Evolutionary conservation across 1,140 invertebrate species (phyloP).

Genomic region (Caerostris extrusa): DNA sequence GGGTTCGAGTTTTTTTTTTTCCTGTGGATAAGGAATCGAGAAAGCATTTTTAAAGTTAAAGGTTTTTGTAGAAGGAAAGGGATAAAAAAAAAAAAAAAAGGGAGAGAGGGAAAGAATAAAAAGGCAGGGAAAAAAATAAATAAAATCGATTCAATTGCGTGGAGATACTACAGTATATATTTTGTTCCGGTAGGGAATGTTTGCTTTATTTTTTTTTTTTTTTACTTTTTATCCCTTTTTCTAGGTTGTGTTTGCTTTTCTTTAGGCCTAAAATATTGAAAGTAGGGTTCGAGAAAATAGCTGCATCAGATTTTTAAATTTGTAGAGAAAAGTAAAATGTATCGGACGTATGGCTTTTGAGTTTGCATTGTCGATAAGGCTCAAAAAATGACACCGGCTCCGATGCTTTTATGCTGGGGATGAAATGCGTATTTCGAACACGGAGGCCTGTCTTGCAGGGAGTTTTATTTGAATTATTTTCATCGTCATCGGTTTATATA

Average conservation of each 20-base stretch:
- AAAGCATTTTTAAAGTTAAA: conserved; percentile 30
- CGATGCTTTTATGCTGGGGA: background rate
- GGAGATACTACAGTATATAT: conserved; percentile 22
- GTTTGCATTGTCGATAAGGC: background rate
- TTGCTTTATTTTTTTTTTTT: background rate
- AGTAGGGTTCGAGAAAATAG: background rate
- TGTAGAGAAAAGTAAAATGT: background rate
- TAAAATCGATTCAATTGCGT: conserved; percentile 13
- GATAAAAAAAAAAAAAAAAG: background rate
- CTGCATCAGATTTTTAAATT: conserved; percentile 45
- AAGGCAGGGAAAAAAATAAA: background rate
- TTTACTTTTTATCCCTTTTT: background rate
- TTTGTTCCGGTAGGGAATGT: conserved; percentile 38
- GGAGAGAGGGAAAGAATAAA: too few species aligned
- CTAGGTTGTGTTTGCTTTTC: background rate
- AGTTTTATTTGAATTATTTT: too few species aligned
- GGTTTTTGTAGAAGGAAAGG: background rate
- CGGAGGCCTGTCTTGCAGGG: too few species aligned
- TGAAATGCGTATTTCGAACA: background rate
- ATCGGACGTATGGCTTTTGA: conserved; percentile 44
- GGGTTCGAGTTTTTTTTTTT: background rate
- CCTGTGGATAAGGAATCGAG: conserved; percentile 32
- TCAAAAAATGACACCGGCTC: background rate
- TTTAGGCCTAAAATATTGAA: conserved; percentile 40
- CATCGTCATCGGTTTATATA: too few species aligned